These are phyloP conservation scores for Drosophila virilis DNA, from an alignment of 1,140 invertebrate species.

Conservation along the genomic window DNA sequence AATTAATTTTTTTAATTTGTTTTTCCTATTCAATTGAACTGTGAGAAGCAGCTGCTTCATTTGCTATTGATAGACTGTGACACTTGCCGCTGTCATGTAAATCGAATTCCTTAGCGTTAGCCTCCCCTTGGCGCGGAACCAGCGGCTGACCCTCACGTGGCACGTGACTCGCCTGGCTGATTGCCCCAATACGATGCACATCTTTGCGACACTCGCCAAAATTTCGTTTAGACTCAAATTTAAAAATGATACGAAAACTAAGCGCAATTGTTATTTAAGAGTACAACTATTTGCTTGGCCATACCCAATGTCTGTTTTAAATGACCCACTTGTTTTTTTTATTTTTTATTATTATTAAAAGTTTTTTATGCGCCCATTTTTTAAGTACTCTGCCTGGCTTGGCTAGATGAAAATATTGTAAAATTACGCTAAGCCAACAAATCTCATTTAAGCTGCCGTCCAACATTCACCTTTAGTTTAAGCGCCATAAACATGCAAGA, in stretches of 20 bases:
- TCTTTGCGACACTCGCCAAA: conserved; percentile 17
- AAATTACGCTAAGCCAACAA: conserved; percentile 6
- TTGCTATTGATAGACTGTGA: conserved; percentile 50
- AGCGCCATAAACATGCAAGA: conserved; percentile 20
- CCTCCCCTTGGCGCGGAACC: conserved; percentile 60
- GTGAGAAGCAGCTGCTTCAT: conserved; percentile 32
- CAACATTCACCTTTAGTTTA: conserved; percentile 27
- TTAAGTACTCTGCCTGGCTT: not conserved
- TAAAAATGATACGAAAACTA: conserved; percentile 28
- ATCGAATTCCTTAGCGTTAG: conserved; percentile 47
- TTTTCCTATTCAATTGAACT: conserved; percentile 56
- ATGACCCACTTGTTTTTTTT: conserved; percentile 4
- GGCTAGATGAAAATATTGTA: not conserved
- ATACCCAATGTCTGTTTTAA: not conserved
- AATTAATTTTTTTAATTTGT: conserved; percentile 47
- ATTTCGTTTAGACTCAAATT: conserved; percentile 24
- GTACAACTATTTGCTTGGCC: not conserved
- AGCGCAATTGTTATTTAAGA: conserved; percentile 7
- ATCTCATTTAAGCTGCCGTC: conserved; percentile 12
- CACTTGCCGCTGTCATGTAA: conserved; percentile 33
- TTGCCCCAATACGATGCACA: conserved; percentile 1
- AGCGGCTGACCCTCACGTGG: conserved; percentile 50
- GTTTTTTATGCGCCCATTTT: not conserved
- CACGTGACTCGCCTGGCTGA: conserved; percentile 67
- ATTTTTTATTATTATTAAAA: not conserved